Percentiles rank a stretch among this genome's conserved stretches.
Evolutionary conservation across 2,797 vertebrate species (phyloP).

Genomic region (Poeciliopsis turneri): DNA sequence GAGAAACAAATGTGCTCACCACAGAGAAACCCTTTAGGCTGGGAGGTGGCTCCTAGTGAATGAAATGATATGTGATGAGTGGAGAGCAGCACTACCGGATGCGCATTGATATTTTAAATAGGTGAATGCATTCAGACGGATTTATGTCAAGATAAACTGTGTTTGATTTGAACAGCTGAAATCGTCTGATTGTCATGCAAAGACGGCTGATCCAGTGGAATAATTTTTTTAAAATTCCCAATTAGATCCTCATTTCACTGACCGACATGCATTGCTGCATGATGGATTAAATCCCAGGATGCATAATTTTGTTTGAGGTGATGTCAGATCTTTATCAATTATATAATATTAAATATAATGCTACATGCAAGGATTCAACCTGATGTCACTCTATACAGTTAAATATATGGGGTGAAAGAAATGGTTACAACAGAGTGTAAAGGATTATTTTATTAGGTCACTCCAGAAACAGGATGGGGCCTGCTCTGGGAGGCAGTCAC

Average conservation of each 20-base stretch:
- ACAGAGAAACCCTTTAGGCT: constrained; percentile 57
- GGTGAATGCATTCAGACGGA: background rate
- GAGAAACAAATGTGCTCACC: constrained; percentile 58
- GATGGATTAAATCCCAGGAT: constrained; percentile 13
- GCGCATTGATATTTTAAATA: background rate
- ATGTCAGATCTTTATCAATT: background rate
- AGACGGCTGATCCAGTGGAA: constrained; percentile 27
- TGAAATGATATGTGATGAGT: constrained; percentile 41
- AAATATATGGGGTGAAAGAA: constrained; percentile 1
- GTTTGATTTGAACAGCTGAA: constrained; percentile 42
- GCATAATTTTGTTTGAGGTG: constrained; percentile 27
- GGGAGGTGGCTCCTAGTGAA: constrained; percentile 68
- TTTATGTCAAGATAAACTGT: constrained; percentile 19
- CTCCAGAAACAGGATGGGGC: constrained; percentile 42
- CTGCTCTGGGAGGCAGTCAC: constrained; percentile 59
- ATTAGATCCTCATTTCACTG: constrained; percentile 45
- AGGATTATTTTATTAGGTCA: constrained; percentile 32
- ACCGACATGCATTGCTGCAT: constrained; percentile 28
- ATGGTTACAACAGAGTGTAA: constrained; percentile 16
- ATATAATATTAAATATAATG: constrained; percentile 9
- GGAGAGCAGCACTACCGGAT: background rate
- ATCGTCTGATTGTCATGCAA: constrained; percentile 50
- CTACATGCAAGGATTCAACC: constrained; percentile 28
- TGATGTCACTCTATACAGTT: background rate
- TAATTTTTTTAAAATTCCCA: constrained; percentile 29